Conservation (phyloP, 2,113 vertebrate genomes). For the Recurvirostra avosetta region DNA sequence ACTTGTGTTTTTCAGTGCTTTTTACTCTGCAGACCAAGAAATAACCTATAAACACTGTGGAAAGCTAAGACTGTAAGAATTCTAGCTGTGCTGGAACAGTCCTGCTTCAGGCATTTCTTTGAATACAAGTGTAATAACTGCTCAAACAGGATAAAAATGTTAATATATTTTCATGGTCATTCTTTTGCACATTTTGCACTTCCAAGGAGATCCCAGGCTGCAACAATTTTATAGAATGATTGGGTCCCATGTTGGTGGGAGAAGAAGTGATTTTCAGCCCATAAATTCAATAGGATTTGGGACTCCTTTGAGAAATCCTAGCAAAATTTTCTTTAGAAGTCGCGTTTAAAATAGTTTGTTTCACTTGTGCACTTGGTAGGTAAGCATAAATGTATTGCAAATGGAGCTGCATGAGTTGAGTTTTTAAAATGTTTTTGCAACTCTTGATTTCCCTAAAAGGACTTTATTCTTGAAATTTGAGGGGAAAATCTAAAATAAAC, state of each 20-base stretch:
- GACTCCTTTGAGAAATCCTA: background rate
- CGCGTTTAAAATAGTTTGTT: background rate
- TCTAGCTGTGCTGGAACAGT: background rate
- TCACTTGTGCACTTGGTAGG: background rate
- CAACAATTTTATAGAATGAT: background rate
- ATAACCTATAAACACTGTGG: background rate
- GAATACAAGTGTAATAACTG: background rate
- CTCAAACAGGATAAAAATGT: background rate
- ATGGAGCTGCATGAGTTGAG: background rate
- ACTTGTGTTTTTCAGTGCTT: background rate
- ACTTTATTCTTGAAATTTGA: background rate
- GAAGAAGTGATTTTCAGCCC: background rate
- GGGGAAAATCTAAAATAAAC: background rate
- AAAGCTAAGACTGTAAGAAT: background rate
- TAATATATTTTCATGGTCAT: background rate
- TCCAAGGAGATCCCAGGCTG: background rate
- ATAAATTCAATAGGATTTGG: background rate
- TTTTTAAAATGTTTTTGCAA: background rate
- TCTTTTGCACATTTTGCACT: background rate
- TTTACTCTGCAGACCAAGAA: background rate
- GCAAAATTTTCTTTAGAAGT: background rate
- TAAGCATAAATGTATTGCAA: background rate
- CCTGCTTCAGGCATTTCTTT: background rate
- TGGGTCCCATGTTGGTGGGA: background rate
- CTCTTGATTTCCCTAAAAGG: background rate